Conservation (phyloP, 2,797 vertebrate genomes). For the Urosaurus nigricauda region DNA sequence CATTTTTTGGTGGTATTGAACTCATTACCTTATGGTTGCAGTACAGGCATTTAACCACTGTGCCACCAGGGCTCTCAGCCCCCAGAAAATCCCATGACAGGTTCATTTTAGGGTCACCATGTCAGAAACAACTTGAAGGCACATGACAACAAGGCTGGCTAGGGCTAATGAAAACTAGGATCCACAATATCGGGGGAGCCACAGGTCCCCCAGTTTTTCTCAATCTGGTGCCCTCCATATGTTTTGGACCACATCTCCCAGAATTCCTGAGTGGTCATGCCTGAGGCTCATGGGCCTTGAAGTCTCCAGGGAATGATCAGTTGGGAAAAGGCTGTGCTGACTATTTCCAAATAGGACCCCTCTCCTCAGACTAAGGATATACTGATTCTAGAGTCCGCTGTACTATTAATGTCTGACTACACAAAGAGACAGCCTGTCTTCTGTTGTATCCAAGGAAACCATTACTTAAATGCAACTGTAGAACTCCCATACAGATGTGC, state of each 20-base stretch:
- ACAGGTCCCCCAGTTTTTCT: background rate
- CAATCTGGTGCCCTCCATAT: background rate
- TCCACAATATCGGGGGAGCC: background rate
- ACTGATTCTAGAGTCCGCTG: background rate
- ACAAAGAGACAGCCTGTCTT: background rate
- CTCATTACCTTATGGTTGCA: no score
- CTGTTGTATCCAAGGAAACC: background rate
- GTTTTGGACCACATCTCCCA: background rate
- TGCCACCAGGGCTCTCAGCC: no score
- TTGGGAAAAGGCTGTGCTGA: background rate
- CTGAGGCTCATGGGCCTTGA: background rate
- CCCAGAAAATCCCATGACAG: no score
- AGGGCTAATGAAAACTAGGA: background rate
- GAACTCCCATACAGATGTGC: background rate
- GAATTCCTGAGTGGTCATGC: background rate
- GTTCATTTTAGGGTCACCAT: no score
- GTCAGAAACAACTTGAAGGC: no score
- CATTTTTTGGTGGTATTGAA: no score
- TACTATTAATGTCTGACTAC: background rate
- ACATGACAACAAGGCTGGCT: background rate
- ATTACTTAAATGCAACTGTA: background rate
- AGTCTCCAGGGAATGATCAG: background rate
- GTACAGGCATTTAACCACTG: no score
- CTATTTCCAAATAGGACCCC: background rate
- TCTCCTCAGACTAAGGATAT: no score